phyloP scores from a whole-genome alignment of 1,140 invertebrate species.

The Stenopsyche tienmushanensis region DNA sequence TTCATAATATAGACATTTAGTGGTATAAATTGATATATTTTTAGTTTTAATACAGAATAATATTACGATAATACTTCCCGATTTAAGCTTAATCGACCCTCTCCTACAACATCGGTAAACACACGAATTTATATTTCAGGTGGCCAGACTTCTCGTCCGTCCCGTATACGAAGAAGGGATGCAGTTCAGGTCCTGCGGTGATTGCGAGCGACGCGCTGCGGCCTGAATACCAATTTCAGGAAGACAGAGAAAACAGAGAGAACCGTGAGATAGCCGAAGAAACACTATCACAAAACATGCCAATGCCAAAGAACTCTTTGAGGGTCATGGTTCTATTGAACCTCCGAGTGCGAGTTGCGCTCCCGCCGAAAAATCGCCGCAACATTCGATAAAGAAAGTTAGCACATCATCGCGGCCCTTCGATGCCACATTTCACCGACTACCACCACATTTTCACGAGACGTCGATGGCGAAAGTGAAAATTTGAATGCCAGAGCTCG shows the following conservation, averaged over 20 bases:
- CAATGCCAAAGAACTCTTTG: constrained; percentile 12
- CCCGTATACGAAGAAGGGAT: constrained; percentile 14
- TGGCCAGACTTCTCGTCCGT: neutral
- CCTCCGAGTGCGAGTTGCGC: neutral
- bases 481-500: no score
- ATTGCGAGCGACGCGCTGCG: constrained; percentile 14
- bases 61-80: neutral
- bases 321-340: constrained; percentile 15
- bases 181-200: constrained; percentile 26
- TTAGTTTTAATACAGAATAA: neutral
- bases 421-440: no score
- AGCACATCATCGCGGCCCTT: no score
- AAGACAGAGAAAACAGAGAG: constrained; percentile 10
- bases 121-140: neutral
- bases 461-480: no score
- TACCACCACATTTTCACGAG: no score
- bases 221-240: constrained; percentile 20
- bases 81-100: no score
- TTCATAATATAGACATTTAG: neutral
- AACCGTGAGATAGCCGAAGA: constrained; percentile 6
- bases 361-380: neutral
- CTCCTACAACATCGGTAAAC: no score
- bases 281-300: constrained; percentile 2
- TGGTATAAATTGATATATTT: neutral
- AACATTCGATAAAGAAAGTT: neutral